Conservation (phyloP, 2,797 vertebrate species). For the Threskiornis aethiopicus region DNA sequence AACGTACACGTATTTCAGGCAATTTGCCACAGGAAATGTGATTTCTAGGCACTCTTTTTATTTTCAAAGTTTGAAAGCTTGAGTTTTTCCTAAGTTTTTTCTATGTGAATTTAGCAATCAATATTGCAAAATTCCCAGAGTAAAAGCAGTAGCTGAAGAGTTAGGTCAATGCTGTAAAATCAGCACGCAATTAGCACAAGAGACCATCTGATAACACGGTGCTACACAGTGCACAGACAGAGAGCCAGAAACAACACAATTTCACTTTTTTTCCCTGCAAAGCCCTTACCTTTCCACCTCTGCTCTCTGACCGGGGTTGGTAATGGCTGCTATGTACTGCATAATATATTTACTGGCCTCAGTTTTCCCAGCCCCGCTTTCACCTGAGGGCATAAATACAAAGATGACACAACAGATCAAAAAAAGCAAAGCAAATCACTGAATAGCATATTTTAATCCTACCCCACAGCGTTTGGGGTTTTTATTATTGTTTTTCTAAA, state of each 20-base stretch:
- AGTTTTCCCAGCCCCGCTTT: slow-evolving; percentile 97
- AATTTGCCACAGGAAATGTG: background rate
- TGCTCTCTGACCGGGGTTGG: slow-evolving; percentile 94
- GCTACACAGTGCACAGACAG: background rate
- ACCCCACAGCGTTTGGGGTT: accelerated
- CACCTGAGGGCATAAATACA: slow-evolving; percentile 79
- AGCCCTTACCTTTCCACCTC: slow-evolving; percentile 93
- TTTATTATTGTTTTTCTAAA: background rate
- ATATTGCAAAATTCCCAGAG: background rate
- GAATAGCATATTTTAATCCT: background rate
- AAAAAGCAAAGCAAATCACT: background rate
- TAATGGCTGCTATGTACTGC: slow-evolving; percentile 99
- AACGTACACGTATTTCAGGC: background rate
- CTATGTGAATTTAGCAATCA: background rate
- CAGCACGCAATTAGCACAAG: background rate
- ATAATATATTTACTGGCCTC: slow-evolving; percentile 99
- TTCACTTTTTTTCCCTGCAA: background rate
- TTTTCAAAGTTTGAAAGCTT: background rate
- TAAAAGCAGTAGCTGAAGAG: background rate
- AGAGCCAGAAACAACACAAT: background rate
- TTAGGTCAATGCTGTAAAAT: background rate
- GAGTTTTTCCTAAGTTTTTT: background rate
- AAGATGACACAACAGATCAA: background rate
- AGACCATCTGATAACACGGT: background rate
- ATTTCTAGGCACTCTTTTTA: background rate